Evolutionary conservation across 2,888 invertebrate species (phyloP), one percentile per base, ranked within the genome.

Genomic region (Atrina japonica): DNA sequence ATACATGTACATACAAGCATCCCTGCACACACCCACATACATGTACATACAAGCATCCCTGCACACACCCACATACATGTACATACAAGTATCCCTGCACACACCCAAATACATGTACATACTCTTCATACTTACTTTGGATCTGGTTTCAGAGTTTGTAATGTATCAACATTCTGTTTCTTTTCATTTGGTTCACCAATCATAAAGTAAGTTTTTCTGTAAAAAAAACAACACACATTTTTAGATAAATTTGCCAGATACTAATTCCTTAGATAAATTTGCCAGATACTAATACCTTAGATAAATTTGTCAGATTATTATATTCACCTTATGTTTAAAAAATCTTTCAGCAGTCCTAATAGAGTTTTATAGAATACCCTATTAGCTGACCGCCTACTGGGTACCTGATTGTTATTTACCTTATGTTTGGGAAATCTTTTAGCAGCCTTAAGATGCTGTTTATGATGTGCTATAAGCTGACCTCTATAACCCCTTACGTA

Each of bases 301-400:
- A n/a, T n/a, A n/a, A n/a, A n/a, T n/a, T n/a, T n/a, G n/a, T n/a
- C n/a, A n/a, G n/a, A n/a, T n/a, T n/a, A n/a, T n/a, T 53, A 11
- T 27, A 25, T 2, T 59, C 74, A 89, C 89, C 88, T 88, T 75
- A 90, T 78, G 68, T 80, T 78, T n/a, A 90, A 89, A 68, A 88
- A 89, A 49, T 87, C 84, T 53, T 88, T 83, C 35, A 91, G 78
- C 18, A 89, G 77, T 27, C 77, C 73, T 5, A 84, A 75, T 2
- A 91, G 88, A 66, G 88, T 88, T 78, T 87, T 87, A 79, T 90
- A n/a, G n/a, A 90, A 77, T 87, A 87, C 9, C 84, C 81, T 21
- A 91, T 82, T 11, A 90, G 83, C 73, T 91, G 90, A 35, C 83
- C n/a, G n/a, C n/a, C n/a, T n/a, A n/a, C n/a, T n/a, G n/a, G n/a